Percentiles rank a stretch among this genome's conserved stretches.
Conservation (phyloP, 2,888 invertebrate genomes). For the Augiades crinisus region DNA sequence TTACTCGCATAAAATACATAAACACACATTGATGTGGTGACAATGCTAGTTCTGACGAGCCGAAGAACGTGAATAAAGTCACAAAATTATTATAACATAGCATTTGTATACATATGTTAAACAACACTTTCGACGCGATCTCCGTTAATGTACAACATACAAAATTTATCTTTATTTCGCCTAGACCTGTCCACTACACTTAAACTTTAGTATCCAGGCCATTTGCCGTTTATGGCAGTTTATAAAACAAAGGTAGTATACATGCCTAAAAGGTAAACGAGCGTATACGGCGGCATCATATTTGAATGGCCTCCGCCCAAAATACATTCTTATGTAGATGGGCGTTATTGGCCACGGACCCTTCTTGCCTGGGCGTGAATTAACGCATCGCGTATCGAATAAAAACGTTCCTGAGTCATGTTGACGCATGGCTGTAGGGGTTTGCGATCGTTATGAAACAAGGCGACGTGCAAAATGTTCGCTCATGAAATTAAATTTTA, state of each 20-base stretch:
- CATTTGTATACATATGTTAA: background rate
- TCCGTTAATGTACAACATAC: background rate
- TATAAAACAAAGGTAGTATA: slow-evolving; percentile 21
- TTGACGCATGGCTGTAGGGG: slow-evolving; percentile 8
- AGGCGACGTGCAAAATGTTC: slow-evolving; percentile 18
- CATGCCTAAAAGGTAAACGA: slow-evolving; percentile 16
- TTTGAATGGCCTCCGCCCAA: slow-evolving; percentile 14
- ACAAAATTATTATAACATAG: no score
- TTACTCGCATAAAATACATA: no score
- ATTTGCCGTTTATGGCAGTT: slow-evolving; percentile 13
- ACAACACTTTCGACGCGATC: background rate
- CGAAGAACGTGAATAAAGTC: no score
- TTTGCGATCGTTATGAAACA: slow-evolving; percentile 12
- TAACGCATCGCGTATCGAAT: slow-evolving; percentile 22
- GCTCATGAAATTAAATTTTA: slow-evolving; percentile 30
- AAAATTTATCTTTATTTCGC: slow-evolving; percentile 5
- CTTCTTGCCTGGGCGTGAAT: slow-evolving; percentile 7
- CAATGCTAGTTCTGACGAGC: no score
- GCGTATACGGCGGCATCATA: slow-evolving; percentile 7
- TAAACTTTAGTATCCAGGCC: slow-evolving; percentile 7
- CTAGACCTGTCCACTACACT: background rate
- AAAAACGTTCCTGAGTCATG: slow-evolving; percentile 21
- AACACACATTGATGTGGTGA: no score
- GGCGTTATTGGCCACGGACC: slow-evolving; percentile 12
- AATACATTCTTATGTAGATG: slow-evolving; percentile 17